Base-by-base conservation (phyloP, 2,797 vertebrate genomes). In the Chelon auratus region DNA sequence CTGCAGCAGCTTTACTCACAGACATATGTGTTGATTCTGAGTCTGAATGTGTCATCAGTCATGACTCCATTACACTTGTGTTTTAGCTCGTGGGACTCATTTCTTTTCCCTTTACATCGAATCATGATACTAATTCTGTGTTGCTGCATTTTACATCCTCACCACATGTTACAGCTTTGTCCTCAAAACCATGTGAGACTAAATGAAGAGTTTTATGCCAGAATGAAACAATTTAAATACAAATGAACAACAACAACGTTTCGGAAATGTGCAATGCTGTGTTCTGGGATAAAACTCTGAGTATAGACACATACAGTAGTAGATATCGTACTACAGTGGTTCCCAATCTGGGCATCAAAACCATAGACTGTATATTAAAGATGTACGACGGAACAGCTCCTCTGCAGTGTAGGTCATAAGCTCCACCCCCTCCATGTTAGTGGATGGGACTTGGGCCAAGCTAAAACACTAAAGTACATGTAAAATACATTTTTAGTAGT, bases 11-110 rank as follows among this genome's bases (percentile, higher is more conserved):
- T 80, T 62, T 74, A 61, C 62, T 68, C 18, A 57, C 62, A 47
- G 66, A 47, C 68, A 75, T 68, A 67, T 84, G 76, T 81, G 77
- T 64, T 77, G 42, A 55, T 82, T 84, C 63, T 68, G 13, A 62
- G 36, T 72, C 59, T 81, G 78, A 33, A 77, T 59, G 64, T 80
- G 63, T 81, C 79, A 83, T 85, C 84, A 58, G 60, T 73, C 74
- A 67, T 78, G 36, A 67, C 58, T 70, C 62, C 58, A 64, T 81
- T 62, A 62, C 50, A 22, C 61, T 53, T 15, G 2, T 33, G 3
- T 57, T 66, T 36, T 37, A 58, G 60, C 36, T 42, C 50, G 11
- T 76, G 22, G 22, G 22, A 22, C 22, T 22, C 22, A 22, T 22
- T 50, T 20, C 48, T 43, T 75, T 62, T 63, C 39, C n/a, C 18